A percentile compares a stretch with the other conserved stretches of the same genome.
phyloP scores from a whole-genome alignment of 2,797 vertebrate species.

The Stomatorhinus walkeri region DNA sequence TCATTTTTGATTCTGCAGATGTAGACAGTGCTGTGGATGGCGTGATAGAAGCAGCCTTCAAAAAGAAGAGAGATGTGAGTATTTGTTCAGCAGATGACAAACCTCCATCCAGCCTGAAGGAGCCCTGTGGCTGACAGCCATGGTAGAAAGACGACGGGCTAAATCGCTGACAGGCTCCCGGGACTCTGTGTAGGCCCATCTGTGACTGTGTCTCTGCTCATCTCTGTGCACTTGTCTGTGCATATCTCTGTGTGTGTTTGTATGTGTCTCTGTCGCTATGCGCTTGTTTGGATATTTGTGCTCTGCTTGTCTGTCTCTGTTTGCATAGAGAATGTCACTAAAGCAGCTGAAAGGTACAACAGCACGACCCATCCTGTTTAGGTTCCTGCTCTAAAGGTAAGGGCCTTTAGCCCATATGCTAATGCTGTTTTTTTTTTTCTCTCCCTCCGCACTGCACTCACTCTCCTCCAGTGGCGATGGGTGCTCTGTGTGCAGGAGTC shows the following conservation, averaged over 20 bases:
- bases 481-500: conserved; percentile 74
- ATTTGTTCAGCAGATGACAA: background rate
- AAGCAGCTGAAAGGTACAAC: conserved; percentile 19
- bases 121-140: background rate
- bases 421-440: background rate
- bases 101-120: background rate
- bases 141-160: background rate
- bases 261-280: background rate
- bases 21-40: conserved; percentile 75
- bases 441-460: background rate
- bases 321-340: background rate
- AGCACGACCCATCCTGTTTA: background rate
- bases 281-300: background rate
- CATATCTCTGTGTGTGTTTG: background rate
- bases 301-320: background rate
- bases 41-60: conserved; percentile 57
- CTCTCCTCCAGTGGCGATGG: conserved; percentile 53
- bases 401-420: conserved; percentile 6
- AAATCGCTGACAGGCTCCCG: background rate
- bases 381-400: background rate
- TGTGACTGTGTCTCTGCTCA: background rate
- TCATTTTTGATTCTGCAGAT: conserved; percentile 76
- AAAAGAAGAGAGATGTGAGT: conserved; percentile 43
- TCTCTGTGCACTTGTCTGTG: background rate
- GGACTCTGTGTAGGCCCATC: background rate